These are phyloP conservation scores for Terrapene triunguis DNA, from an alignment of 2,113 vertebrate genomes.

Conservation along the genomic window DNA sequence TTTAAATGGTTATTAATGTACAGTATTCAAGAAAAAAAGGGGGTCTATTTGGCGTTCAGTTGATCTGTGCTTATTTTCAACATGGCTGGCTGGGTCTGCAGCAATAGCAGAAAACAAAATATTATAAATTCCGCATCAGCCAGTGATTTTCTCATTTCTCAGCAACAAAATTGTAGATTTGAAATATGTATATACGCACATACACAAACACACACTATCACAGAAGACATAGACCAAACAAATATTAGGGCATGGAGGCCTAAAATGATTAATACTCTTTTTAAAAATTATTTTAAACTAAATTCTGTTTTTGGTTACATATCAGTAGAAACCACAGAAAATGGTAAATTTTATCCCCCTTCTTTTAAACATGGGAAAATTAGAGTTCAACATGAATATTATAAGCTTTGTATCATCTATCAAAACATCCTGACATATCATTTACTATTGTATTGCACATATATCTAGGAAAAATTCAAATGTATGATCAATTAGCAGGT, in stretches of 20 bases:
- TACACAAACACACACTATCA: background rate
- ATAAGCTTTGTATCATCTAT: background rate
- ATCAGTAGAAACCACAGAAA: background rate
- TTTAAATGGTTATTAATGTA: background rate
- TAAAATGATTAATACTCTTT: background rate
- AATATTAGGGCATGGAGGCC: background rate
- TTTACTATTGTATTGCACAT: background rate
- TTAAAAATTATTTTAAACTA: background rate
- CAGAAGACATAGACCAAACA: background rate
- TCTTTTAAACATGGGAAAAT: background rate
- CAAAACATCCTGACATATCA: background rate
- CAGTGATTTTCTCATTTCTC: background rate
- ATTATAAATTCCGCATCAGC: background rate
- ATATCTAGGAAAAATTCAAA: background rate
- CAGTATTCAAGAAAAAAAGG: background rate
- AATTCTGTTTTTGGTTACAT: background rate
- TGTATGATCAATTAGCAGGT: background rate
- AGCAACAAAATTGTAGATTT: background rate
- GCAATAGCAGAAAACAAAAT: background rate
- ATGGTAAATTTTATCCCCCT: no score
- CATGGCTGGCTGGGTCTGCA: background rate
- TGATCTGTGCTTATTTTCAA: background rate
- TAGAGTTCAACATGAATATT: background rate
- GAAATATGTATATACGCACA: background rate
- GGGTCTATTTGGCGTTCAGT: background rate